phyloP scores from a whole-genome alignment of 2,888 invertebrate species.

The Philaethria dido region DNA sequence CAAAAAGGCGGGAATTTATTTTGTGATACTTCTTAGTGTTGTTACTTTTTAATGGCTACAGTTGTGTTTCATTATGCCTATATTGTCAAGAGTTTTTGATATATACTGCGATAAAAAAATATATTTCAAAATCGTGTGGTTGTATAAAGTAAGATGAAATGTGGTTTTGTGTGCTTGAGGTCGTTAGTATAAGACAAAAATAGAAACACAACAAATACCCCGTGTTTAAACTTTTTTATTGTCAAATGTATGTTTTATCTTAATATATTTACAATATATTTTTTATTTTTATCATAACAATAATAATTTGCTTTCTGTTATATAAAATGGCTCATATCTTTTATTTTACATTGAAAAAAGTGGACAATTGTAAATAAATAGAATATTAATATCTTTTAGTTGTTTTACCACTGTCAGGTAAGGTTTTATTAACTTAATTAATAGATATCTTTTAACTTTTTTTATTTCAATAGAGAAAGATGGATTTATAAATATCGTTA shows the following conservation, averaged over 20 bases:
- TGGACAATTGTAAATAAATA: neutral
- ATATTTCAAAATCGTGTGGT: neutral
- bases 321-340: neutral
- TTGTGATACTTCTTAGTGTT: neutral
- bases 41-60: neutral
- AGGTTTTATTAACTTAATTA: neutral
- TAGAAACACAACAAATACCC: neutral
- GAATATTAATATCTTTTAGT: neutral
- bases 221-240: no score
- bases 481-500: no score
- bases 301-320: neutral
- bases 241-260: neutral
- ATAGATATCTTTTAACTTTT: neutral
- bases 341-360: neutral
- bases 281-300: neutral
- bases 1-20: neutral
- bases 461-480: neutral
- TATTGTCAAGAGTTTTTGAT: neutral
- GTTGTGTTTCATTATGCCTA: slow-evolving; percentile 6
- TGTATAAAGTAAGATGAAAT: neutral
- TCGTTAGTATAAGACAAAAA: neutral
- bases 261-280: neutral
- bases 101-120: neutral
- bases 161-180: neutral
- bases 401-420: neutral